Base-by-base conservation (phyloP, 2,888 invertebrate species). In the Microctonus hyperodae region DNA sequence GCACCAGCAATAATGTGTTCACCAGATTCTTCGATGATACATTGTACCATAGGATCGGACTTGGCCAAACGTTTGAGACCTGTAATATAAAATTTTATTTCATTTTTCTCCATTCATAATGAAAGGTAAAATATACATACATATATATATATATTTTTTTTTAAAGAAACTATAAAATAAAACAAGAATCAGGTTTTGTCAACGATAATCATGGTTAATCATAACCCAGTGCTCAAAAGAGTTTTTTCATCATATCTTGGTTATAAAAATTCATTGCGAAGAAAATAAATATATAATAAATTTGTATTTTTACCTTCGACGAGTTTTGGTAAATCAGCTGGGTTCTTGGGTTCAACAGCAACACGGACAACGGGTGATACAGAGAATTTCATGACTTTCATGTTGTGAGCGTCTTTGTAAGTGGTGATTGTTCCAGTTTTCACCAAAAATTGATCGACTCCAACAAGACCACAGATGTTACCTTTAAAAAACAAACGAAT, bases 21-120 rank as follows among this genome's bases (percentile, higher is more conserved):
- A 73, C 99, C 98, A 69, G 97, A 97, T 86, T 98, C 98, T 88
- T 98, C 98, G 86, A 96, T 97, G 87, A 97, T 95, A 88, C 98
- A 98, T 88, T 99, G 95, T 76, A 99, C 99, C 98, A 99, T 99
- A 90, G 99, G 99, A 89, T 99, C 99, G 66, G 98, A 99, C 86
- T 99, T 99, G 83, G 98, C 97, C 81, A 99, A 88, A 87, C 99
- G 96, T 88, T 99, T 99, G 71, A 99, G 89, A 84, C 98, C 90
- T 83, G 53, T 35, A 68, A 69, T 65, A 61, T 56, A 40, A 40
- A 62, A 61, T 53, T n/a, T 60, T 16, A 56, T 40, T 13, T 50
- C 53, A 69, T 31, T 40, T 53, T 2, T 5, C 28, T 7, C 5
- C 7, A 5, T 28, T 28, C 28, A 28, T 28, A 7, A 28, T 28